Percentiles rank a stretch among this genome's conserved stretches.
Conservation (phyloP, 2,113 vertebrate species). For the Thamnaconus septentrionalis region DNA sequence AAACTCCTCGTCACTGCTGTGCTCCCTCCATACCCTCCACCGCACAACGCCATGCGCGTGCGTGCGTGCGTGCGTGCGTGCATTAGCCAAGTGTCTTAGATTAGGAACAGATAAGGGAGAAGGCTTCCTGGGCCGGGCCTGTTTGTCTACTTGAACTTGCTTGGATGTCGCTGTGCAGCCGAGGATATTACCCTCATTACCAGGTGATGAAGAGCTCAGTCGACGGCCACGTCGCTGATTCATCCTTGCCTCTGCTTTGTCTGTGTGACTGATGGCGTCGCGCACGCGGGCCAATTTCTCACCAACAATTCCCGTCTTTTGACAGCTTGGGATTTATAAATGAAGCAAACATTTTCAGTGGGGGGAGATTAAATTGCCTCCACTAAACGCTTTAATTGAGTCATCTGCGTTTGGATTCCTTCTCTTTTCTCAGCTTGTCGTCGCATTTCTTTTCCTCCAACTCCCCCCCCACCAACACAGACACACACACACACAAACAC, state of each 20-base stretch:
- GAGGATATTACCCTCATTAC: constrained; percentile 63
- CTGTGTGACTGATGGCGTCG: constrained; percentile 60
- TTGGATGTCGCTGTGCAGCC: constrained; percentile 36
- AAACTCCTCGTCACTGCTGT: constrained; percentile 18
- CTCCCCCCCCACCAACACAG: neutral
- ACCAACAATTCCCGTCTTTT: constrained; percentile 48
- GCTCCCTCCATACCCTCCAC: neutral
- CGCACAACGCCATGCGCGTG: neutral
- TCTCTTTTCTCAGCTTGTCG: neutral
- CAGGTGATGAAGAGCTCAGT: constrained; percentile 67
- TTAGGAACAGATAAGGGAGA: neutral
- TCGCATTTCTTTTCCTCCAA: neutral
- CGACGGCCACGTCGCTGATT: constrained; percentile 66
- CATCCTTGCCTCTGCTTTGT: constrained; percentile 51
- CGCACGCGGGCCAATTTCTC: constrained; percentile 52
- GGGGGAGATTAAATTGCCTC: constrained; percentile 34
- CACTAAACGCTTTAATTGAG: constrained; percentile 54
- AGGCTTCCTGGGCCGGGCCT: constrained; percentile 6
- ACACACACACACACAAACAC: neutral
- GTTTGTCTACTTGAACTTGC: constrained; percentile 47
- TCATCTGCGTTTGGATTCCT: constrained; percentile 16
- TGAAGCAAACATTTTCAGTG: constrained; percentile 44
- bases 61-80: neutral
- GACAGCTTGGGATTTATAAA: constrained; percentile 58
- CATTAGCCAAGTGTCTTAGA: too few relatives aligned